Percentiles rank a stretch among this genome's conserved stretches.
Evolutionary conservation across 2,888 invertebrate species (phyloP).

Genomic region (Sinohyriopsis cumingii): DNA sequence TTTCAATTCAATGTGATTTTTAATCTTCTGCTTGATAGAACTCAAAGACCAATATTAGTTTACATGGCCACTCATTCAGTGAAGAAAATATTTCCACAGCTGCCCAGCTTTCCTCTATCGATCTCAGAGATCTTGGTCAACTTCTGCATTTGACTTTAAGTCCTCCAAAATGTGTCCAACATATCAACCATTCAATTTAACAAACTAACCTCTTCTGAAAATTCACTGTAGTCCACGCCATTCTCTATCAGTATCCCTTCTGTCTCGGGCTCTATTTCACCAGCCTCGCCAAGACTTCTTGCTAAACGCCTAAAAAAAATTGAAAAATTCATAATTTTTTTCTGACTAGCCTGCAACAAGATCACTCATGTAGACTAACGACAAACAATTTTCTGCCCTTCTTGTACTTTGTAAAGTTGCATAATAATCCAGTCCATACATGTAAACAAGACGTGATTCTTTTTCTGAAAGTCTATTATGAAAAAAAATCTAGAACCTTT

Average conservation of each 20-base stretch:
- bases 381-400: too few relatives aligned
- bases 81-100: too few relatives aligned
- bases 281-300: constrained; percentile 82
- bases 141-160: background rate
- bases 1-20: too few relatives aligned
- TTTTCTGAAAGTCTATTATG: too few relatives aligned
- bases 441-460: too few relatives aligned
- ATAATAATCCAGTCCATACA: background rate
- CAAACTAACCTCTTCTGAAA: constrained; percentile 76
- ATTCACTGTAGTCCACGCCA: constrained; percentile 83
- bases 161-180: background rate
- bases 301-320: constrained; percentile 74
- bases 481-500: too few relatives aligned
- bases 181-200: constrained; percentile 2
- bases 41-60: too few relatives aligned
- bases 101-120: background rate
- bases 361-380: too few relatives aligned
- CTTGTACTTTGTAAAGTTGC: background rate
- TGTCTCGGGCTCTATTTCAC: constrained; percentile 85
- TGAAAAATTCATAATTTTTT: background rate
- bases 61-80: too few relatives aligned
- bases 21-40: too few relatives aligned
- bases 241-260: constrained; percentile 86
- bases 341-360: too few relatives aligned
- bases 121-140: background rate